These are phyloP conservation scores for Odiellus spinosus DNA, from an alignment of 2,888 invertebrate species.

Conservation along the genomic window DNA sequence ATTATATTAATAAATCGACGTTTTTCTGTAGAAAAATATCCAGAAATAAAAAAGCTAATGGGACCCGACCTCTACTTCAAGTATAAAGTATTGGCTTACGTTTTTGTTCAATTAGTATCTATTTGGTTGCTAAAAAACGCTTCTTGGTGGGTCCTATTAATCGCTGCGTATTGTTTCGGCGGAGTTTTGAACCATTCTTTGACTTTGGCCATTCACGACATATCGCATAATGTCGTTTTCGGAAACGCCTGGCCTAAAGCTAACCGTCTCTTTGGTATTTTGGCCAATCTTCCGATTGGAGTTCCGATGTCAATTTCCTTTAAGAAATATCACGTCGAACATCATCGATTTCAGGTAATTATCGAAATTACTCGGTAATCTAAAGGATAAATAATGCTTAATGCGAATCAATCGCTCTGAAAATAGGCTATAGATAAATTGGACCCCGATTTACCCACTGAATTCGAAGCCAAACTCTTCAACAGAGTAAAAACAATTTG, in stretches of 20 bases:
- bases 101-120: conserved; percentile 58
- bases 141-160: conserved; percentile 58
- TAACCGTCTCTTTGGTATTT: conserved; percentile 75
- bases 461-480: conserved; percentile 78
- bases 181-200: conserved; percentile 88
- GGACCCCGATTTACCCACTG: conserved; percentile 88
- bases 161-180: conserved; percentile 80
- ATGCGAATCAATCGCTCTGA: too few relatives aligned
- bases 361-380: too few relatives aligned
- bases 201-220: conserved; percentile 88
- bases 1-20: too few relatives aligned
- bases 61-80: conserved; percentile 27
- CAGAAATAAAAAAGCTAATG: conserved; percentile 31
- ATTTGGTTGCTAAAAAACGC: conserved; percentile 59
- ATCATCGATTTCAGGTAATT: conserved; percentile 63
- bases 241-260: conserved; percentile 75
- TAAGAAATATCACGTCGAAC: conserved; percentile 83
- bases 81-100: conserved; percentile 59
- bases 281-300: conserved; percentile 88
- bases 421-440: conserved; percentile 46
- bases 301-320: conserved; percentile 89
- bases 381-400: too few relatives aligned
- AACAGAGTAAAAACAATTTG: too few relatives aligned
- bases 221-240: conserved; percentile 89
- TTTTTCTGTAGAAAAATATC: conserved; percentile 23